These are phyloP conservation scores for Carpatolechia fugitivella DNA, from an alignment of 2,888 invertebrate species.

Conservation along the genomic window DNA sequence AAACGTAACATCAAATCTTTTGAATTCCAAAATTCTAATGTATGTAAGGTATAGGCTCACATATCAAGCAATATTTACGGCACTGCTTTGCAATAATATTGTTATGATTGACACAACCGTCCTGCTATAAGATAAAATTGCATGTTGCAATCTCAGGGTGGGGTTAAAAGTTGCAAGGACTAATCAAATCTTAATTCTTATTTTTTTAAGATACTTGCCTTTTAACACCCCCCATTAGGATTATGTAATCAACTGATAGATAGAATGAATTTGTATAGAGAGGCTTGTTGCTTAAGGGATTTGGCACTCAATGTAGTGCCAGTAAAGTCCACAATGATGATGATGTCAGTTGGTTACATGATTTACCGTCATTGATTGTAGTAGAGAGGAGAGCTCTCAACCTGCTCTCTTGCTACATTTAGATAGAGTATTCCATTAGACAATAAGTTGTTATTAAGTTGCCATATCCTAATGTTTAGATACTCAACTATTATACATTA, in stretches of 20 bases:
- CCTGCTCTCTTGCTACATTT: background rate
- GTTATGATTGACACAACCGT: conserved; percentile 41
- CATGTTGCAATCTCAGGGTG: conserved; percentile 8
- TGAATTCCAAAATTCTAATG: background rate
- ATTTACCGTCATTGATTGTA: conserved; percentile 33
- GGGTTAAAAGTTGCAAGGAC: background rate
- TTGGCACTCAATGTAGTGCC: background rate
- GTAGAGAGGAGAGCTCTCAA: background rate
- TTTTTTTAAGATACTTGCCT: background rate
- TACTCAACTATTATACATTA: conserved; percentile 67
- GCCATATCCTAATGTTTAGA: conserved; percentile 77
- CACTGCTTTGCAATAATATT: conserved; percentile 10
- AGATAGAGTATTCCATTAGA: conserved; percentile 69
- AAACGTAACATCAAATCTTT: conserved; percentile 13
- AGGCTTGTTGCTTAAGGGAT: background rate
- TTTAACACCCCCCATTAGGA: conserved; percentile 1
- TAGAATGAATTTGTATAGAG: background rate
- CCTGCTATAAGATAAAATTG: conserved; percentile 48
- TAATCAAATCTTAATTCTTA: background rate
- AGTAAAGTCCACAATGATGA: too few relatives aligned
- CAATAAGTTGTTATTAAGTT: conserved; percentile 77
- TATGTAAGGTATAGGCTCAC: conserved; percentile 2
- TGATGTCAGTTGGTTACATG: background rate
- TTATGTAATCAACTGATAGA: background rate
- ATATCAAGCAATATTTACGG: conserved; percentile 9